A percentile compares a stretch with the other conserved stretches of the same genome.
These are phyloP conservation scores for Aricia artaxerxes DNA, from an alignment of 2,888 invertebrate genomes.

Conservation along the genomic window DNA sequence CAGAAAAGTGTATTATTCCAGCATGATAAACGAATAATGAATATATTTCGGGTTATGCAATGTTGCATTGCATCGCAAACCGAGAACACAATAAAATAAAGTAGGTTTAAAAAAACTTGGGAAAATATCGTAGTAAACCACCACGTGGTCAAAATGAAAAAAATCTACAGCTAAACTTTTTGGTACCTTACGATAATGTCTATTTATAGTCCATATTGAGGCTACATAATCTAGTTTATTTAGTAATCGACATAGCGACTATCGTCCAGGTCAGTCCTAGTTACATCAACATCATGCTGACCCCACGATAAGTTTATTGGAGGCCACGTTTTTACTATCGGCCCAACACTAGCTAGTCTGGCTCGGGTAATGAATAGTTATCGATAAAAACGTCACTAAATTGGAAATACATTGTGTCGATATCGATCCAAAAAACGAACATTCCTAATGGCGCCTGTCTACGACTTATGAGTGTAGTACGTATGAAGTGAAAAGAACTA, in stretches of 20 bases:
- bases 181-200: neutral
- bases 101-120: too few relatives aligned
- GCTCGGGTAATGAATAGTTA: slow-evolving; percentile 54
- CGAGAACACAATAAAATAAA: too few relatives aligned
- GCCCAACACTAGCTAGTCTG: slow-evolving; percentile 58
- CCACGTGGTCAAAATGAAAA: too few relatives aligned
- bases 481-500: slow-evolving; percentile 52
- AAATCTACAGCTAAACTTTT: neutral
- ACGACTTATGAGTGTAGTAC: too few relatives aligned
- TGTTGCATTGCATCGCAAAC: too few relatives aligned
- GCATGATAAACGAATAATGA: too few relatives aligned
- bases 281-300: slow-evolving; percentile 33
- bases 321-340: slow-evolving; percentile 56
- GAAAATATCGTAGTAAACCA: too few relatives aligned
- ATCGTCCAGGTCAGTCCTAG: slow-evolving; percentile 20
- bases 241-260: slow-evolving; percentile 8
- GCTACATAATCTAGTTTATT: slow-evolving; percentile 3
- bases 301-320: slow-evolving; percentile 63
- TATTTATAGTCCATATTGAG: neutral
- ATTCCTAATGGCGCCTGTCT: slow-evolving; percentile 60
- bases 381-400: slow-evolving; percentile 49
- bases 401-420: slow-evolving; percentile 23
- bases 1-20: too few relatives aligned
- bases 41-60: too few relatives aligned
- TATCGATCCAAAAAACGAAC: slow-evolving; percentile 41